A percentile compares a stretch with the other conserved stretches of the same genome.
These are phyloP conservation scores for Pycnonotus jocosus DNA, from an alignment of 2,113 vertebrate species.

Conservation along the genomic window DNA sequence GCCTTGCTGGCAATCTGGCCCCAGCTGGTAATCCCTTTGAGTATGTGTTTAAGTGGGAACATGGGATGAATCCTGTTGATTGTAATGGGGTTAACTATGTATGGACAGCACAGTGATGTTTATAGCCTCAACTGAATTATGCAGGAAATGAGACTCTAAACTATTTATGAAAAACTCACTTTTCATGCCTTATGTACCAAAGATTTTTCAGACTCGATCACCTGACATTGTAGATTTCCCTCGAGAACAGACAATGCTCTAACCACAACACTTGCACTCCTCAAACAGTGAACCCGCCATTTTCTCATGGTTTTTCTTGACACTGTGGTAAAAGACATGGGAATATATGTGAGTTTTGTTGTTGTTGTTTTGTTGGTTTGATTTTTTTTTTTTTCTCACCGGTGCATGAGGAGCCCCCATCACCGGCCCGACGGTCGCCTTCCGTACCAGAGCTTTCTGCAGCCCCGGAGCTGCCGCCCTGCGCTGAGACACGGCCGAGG, in stretches of 20 bases:
- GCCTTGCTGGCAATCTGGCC: accelerated
- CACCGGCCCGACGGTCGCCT: neutral
- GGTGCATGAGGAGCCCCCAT: accelerated
- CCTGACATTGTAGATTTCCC: neutral
- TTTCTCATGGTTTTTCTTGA: neutral
- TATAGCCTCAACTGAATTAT: neutral
- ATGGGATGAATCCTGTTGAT: neutral
- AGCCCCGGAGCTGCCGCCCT: neutral
- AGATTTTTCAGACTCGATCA: neutral
- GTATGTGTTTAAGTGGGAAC: neutral
- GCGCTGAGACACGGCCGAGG: neutral
- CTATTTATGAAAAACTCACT: neutral
- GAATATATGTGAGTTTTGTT: neutral
- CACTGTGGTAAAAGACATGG: accelerated
- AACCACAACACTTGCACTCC: neutral
- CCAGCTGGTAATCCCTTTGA: neutral
- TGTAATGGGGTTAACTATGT: accelerated
- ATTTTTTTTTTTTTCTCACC: neutral
- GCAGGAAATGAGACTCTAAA: neutral
- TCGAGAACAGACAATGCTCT: accelerated
- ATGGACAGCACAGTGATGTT: neutral
- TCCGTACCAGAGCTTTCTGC: neutral
- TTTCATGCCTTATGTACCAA: accelerated
- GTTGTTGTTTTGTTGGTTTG: neutral
- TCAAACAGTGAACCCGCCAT: accelerated